Conservation (phyloP, 2,113 vertebrate genomes). For the Pteronura brasiliensis region DNA sequence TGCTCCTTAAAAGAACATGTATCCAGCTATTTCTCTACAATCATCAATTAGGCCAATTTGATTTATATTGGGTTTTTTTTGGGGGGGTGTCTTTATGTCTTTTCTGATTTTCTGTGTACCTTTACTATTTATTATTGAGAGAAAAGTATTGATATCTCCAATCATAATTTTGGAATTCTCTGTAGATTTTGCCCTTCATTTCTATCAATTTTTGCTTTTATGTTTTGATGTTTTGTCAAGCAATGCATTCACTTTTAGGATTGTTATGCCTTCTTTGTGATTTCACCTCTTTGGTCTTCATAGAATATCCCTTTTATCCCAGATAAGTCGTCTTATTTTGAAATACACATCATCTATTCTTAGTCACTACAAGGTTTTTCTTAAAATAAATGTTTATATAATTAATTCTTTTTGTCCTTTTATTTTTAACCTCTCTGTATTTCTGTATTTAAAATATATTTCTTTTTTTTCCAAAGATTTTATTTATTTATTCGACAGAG, state of each 20-base stretch:
- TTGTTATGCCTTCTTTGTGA: background rate
- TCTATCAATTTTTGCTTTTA: background rate
- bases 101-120: background rate
- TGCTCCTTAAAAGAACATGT: background rate
- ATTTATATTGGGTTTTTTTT: background rate
- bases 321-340: background rate
- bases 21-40: background rate
- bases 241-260: background rate
- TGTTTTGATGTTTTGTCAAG: background rate
- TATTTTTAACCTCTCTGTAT: background rate
- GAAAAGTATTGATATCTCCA: background rate
- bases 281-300: background rate
- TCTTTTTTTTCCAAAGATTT: too few relatives aligned
- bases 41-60: background rate
- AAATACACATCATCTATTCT: background rate
- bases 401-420: background rate
- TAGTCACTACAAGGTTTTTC: background rate
- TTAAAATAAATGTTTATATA: background rate
- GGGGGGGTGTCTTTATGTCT: background rate
- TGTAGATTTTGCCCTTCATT: background rate
- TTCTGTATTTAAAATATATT: background rate
- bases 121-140: background rate
- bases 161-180: background rate
- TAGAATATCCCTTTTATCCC: background rate
- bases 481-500: too few relatives aligned